Base-by-base conservation (phyloP, 2,797 vertebrate genomes). In the Podarcis lilfordi region DNA sequence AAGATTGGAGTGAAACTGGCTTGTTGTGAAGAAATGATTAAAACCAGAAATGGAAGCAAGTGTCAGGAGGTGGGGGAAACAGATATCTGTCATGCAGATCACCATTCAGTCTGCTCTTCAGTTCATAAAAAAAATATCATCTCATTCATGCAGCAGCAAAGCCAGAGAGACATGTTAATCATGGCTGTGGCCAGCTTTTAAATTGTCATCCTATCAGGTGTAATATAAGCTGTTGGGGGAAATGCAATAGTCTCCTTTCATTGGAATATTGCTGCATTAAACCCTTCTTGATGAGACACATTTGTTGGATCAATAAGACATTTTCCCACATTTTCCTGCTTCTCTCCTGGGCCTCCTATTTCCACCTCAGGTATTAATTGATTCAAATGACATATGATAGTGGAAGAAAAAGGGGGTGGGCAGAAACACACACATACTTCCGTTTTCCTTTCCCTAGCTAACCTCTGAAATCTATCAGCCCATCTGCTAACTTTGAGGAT, bases 231-330 rank as follows among this genome's bases (percentile, higher is more conserved):
- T 84, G 90, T 77, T 88, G 50, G 55, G 43, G 83, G 87, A 90
- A 93, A 86, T 50, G 8, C 81, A 92, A 32, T 89, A 89, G 86
- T 85, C 68, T 93, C 86, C 82, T 89, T 80, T 94, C 91, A 78
- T 55, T 86, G 88, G 90, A 90, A 78, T 92, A 88, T 89, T 86
- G 92, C 29, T 79, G 59, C 81, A 90, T 93, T 95, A 89, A 95
- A 94, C 25, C 92, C 66, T 68, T 93, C 89, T 94, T 94, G 32
- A 43, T 94, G 89, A 95, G 91, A 93, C 91, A 6, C 85, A 61
- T 4, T 61, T 71, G n/a, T 71, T 86, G 88, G 93, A 96, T 97
- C 96, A 92, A 96, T 97, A 95, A 93, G 78, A 93, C 88, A 94
- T 96, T 96, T 96, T 89, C 91, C 91, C 83, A 92, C 89, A 86